These are phyloP conservation scores for Alitta virens DNA, from an alignment of 2,888 invertebrate genomes.

Conservation along the genomic window DNA sequence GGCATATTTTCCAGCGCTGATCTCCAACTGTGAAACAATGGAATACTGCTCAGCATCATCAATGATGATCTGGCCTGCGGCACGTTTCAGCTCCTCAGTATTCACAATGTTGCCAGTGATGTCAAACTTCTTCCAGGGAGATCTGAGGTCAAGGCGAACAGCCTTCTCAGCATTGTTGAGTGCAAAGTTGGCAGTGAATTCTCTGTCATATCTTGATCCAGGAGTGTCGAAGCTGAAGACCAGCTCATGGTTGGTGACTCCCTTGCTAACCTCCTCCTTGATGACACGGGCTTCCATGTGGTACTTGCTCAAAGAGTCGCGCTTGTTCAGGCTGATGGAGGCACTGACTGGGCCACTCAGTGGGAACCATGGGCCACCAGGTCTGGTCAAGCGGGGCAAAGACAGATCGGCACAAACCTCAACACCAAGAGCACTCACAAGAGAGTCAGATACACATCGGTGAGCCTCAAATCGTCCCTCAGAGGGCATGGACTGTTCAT, in stretches of 20 bases:
- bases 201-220: slow-evolving; percentile 71
- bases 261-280: slow-evolving; percentile 6
- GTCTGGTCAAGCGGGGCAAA: slow-evolving; percentile 64
- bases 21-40: neutral
- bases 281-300: slow-evolving; percentile 39
- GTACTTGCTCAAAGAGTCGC: slow-evolving; percentile 45
- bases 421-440: slow-evolving; percentile 78
- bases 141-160: slow-evolving; percentile 18
- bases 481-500: slow-evolving; percentile 67
- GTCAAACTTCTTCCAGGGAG: slow-evolving; percentile 30
- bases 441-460: slow-evolving; percentile 47
- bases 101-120: slow-evolving; percentile 27
- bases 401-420: slow-evolving; percentile 77
- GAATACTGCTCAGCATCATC: neutral
- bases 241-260: neutral
- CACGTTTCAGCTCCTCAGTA: neutral
- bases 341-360: slow-evolving; percentile 44
- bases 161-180: slow-evolving; percentile 27
- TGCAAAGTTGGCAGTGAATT: slow-evolving; percentile 56
- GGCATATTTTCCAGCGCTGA: neutral
- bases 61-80: neutral
- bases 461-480: slow-evolving; percentile 63
- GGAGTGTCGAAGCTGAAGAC: slow-evolving; percentile 64
- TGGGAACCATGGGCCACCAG: slow-evolving; percentile 55
- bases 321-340: slow-evolving; percentile 36